phyloP scores from a whole-genome alignment of 64 coral and sea anemone species.

The Actinia tenebrosa region DNA sequence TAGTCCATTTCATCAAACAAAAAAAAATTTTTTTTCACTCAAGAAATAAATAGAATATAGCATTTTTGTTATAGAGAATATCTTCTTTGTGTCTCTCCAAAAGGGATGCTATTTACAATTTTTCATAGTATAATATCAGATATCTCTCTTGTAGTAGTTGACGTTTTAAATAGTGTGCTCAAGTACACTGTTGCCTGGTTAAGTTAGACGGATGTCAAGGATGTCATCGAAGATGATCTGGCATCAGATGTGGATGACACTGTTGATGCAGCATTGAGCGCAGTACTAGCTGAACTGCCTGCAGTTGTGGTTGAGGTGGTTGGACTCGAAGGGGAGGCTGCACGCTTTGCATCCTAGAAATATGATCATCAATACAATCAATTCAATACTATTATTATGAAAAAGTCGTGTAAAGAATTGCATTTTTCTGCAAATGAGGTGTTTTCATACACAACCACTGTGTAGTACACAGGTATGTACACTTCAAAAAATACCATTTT shows the following conservation, averaged over 20 bases:
- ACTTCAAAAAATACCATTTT: too few species aligned
- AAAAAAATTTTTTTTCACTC: slow-evolving; percentile 13
- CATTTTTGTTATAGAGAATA: slow-evolving; percentile 31
- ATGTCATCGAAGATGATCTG: slow-evolving; percentile 54
- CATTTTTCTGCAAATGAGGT: too few species aligned
- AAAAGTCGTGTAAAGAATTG: not conserved
- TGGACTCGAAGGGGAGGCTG: slow-evolving; percentile 5
- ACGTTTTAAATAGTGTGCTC: slow-evolving; percentile 4
- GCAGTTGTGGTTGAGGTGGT: slow-evolving; percentile 36
- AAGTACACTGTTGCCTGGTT: not conserved
- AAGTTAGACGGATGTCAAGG: slow-evolving; percentile 41
- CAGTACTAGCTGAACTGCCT: slow-evolving; percentile 30
- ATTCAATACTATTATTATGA: not conserved
- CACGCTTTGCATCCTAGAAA: slow-evolving; percentile 41
- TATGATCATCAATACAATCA: not conserved
- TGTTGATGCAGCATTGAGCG: slow-evolving; percentile 24
- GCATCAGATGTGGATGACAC: slow-evolving; percentile 38
- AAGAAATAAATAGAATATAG: slow-evolving; percentile 31
- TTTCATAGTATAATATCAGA: slow-evolving; percentile 29
- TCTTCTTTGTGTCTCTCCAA: slow-evolving; percentile 25
- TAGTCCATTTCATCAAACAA: slow-evolving; percentile 14
- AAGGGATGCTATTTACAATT: slow-evolving; percentile 29
- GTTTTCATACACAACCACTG: too few species aligned
- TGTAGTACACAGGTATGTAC: too few species aligned
- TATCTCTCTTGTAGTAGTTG: not conserved